These are phyloP conservation scores for Upupa epops DNA, from an alignment of 2,113 vertebrate species.

Conservation along the genomic window DNA sequence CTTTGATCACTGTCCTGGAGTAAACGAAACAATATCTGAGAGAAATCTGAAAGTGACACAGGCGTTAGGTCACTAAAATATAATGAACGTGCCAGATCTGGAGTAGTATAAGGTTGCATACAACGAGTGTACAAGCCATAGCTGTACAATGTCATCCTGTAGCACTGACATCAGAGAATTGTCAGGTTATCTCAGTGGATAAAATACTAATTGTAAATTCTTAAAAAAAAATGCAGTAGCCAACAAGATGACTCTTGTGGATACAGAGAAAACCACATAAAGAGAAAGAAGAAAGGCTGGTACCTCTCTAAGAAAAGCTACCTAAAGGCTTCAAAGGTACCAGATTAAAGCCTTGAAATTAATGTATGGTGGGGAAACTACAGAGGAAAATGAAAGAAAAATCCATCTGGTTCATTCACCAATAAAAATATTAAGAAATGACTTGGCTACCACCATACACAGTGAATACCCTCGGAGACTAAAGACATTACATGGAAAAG, in stretches of 20 bases:
- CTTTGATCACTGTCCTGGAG: not conserved
- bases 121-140: not conserved
- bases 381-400: not conserved
- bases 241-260: not conserved
- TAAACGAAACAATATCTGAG: not conserved
- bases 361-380: not conserved
- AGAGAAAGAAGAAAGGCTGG: not conserved
- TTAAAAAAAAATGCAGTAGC: not conserved
- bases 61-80: not conserved
- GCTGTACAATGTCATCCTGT: not conserved
- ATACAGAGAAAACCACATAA: not conserved
- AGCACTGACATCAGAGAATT: not conserved
- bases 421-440: not conserved
- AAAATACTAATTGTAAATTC: not conserved
- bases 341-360: not conserved
- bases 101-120: not conserved
- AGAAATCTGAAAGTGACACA: not conserved
- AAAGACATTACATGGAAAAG: not conserved
- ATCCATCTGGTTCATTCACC: not conserved
- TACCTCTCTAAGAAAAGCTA: not conserved
- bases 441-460: not conserved
- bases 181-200: not conserved
- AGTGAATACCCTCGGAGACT: not conserved
- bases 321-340: not conserved
- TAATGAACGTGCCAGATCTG: not conserved